Conservation (phyloP, 2,113 vertebrate genomes). For the Sitta europaea region DNA sequence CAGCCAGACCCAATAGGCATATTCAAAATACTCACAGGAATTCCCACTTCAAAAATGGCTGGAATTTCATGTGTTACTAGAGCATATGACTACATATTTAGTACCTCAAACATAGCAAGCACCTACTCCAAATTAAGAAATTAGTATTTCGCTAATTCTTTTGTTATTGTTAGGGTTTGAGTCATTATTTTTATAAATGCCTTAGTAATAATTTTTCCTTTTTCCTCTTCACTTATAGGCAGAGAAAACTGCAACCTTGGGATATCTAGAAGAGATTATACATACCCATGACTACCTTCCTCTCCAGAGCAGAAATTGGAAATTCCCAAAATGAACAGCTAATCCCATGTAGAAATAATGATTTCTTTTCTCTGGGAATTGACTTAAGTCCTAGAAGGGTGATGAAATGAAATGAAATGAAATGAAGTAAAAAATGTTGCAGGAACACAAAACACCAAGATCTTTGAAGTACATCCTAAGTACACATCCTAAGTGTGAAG, state of each 20-base stretch:
- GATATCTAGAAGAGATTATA: background rate
- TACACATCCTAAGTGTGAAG: too few relatives aligned
- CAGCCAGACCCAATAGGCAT: background rate
- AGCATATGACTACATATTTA: background rate
- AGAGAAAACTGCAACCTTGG: background rate
- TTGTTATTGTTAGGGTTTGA: background rate
- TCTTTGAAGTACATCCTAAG: background rate
- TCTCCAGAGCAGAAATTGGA: background rate
- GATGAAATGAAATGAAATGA: background rate
- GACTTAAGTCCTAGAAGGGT: background rate
- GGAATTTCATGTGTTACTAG: background rate
- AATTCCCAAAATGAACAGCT: background rate
- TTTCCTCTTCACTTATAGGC: background rate
- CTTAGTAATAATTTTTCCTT: background rate
- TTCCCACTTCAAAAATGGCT: background rate
- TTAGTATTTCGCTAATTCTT: background rate
- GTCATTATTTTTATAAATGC: background rate
- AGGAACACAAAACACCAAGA: background rate
- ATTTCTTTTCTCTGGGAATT: background rate
- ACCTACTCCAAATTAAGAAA: background rate
- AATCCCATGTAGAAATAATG: background rate
- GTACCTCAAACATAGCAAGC: background rate
- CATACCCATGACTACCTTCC: background rate
- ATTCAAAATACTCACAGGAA: background rate
- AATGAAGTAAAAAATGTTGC: background rate